Conservation (phyloP, 64 coral and sea anemone species). For the Dendronephthya gigantea region DNA sequence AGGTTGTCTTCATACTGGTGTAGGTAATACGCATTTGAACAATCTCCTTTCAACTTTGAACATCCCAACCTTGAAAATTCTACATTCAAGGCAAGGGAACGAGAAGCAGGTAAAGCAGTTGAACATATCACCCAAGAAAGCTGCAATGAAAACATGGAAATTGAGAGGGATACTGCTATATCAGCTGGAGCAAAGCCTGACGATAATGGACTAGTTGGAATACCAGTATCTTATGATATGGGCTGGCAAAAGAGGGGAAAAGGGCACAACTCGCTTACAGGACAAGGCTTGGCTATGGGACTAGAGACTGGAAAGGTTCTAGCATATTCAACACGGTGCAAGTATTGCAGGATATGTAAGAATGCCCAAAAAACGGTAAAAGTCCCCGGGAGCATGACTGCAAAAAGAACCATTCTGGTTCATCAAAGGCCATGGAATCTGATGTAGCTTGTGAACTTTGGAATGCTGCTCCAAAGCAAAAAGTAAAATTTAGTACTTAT, state of each 20-base stretch:
- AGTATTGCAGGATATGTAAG: constrained; percentile 32
- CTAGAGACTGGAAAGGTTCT: constrained; percentile 37
- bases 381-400: constrained; percentile 51
- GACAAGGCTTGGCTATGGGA: constrained; percentile 49
- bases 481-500: constrained; percentile 43
- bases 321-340: constrained; percentile 45
- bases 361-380: constrained; percentile 17
- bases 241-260: constrained; percentile 9
- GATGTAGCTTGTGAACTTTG: constrained; percentile 33
- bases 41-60: constrained; percentile 7
- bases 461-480: constrained; percentile 22
- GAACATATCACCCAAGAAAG: background rate
- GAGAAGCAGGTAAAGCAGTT: constrained; percentile 22
- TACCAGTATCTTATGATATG: constrained; percentile 25
- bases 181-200: background rate
- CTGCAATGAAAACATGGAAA: background rate
- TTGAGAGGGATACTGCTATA: background rate
- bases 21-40: constrained; percentile 32
- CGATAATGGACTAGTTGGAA: background rate
- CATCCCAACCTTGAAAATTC: background rate
- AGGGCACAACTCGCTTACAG: constrained; percentile 34
- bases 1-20: constrained; percentile 36
- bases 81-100: constrained; percentile 27
- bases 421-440: constrained; percentile 60
- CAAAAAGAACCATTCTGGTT: constrained; percentile 46